phyloP scores from a whole-genome alignment of 2,888 invertebrate genomes.

The Apodemia mormo region DNA sequence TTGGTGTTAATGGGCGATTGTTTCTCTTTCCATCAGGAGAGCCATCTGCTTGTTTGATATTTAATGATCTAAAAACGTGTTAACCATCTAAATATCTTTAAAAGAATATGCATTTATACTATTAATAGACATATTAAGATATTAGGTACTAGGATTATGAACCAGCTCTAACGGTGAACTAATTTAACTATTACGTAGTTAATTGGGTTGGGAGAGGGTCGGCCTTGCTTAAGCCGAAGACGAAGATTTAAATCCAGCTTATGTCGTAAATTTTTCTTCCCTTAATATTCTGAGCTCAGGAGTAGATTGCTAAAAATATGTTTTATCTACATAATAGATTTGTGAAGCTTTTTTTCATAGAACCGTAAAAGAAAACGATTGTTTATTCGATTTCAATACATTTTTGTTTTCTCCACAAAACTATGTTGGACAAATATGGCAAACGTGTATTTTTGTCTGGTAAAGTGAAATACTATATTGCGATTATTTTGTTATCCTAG shows the following conservation, averaged over 20 bases:
- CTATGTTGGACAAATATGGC: background rate
- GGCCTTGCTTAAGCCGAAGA: background rate
- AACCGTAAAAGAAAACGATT: too few relatives aligned
- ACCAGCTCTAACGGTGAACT: background rate
- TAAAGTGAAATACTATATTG: background rate
- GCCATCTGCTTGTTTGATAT: too few relatives aligned
- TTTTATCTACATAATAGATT: background rate
- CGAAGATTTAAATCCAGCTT: background rate
- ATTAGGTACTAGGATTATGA: background rate
- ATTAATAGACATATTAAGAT: too few relatives aligned
- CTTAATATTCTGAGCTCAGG: background rate
- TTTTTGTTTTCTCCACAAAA: background rate
- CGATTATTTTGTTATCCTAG: conserved; percentile 29
- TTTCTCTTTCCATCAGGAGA: too few relatives aligned
- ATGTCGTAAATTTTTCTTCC: background rate
- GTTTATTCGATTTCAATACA: too few relatives aligned
- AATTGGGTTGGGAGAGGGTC: background rate
- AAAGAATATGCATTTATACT: too few relatives aligned
- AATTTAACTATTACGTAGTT: background rate
- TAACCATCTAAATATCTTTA: too few relatives aligned
- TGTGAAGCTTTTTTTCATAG: too few relatives aligned
- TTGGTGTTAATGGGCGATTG: too few relatives aligned
- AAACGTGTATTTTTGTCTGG: background rate
- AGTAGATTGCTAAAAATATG: background rate
- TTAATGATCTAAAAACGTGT: too few relatives aligned